A percentile compares a stretch with the other conserved stretches of the same genome.
Evolutionary conservation across 2,113 vertebrate species (phyloP).

Genomic region (Upupa epops): DNA sequence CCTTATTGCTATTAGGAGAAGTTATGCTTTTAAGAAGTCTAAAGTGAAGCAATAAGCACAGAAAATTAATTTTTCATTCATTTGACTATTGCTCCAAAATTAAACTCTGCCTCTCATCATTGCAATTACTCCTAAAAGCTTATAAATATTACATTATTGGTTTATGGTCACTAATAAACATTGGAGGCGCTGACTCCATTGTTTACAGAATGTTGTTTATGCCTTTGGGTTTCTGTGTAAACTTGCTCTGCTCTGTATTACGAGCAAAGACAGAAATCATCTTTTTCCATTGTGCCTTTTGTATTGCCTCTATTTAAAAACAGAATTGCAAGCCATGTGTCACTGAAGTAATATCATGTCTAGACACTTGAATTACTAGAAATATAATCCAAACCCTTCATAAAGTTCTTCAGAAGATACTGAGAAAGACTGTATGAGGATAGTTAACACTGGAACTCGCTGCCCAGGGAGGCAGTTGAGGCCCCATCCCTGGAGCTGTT

Average conservation of each 20-base stretch:
- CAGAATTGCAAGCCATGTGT: background rate
- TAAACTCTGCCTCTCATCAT: background rate
- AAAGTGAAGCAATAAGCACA: background rate
- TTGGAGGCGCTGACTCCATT: background rate
- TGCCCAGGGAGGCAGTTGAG: too few species aligned
- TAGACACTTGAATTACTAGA: background rate
- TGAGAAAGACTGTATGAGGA: background rate
- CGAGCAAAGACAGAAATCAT: background rate
- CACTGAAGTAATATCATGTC: background rate
- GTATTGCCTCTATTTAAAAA: background rate
- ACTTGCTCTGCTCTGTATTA: background rate
- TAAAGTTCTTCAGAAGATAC: background rate
- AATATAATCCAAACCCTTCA: background rate
- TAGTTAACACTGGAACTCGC: too few species aligned
- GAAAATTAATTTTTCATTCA: conserved; percentile 49
- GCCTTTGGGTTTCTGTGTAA: background rate
- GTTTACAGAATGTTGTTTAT: background rate
- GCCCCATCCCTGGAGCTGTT: too few species aligned
- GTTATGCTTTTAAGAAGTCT: background rate
- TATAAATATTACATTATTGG: conserved; percentile 45
- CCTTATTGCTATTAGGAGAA: background rate
- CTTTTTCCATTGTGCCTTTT: background rate
- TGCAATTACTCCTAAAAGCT: conserved; percentile 52
- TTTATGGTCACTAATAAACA: conserved; percentile 17
- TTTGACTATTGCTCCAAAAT: conserved; percentile 2